Base-by-base conservation (phyloP, 2,888 invertebrate genomes). In the Eristalis intricaria region DNA sequence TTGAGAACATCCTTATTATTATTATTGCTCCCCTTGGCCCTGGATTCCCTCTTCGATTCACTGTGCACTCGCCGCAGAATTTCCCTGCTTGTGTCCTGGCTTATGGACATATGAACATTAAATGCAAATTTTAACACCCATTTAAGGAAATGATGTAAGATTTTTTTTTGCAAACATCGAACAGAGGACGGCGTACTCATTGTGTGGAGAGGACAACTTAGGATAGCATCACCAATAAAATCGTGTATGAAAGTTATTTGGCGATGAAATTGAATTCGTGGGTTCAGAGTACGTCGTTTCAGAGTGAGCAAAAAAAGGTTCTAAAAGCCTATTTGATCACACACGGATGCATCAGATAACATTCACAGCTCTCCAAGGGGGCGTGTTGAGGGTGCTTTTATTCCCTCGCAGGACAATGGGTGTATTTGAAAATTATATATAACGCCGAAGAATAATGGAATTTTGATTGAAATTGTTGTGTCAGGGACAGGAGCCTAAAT, bases 51-150 rank as follows among this genome's bases (percentile, higher is more conserved):
- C 29, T 79, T 19, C 50, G 50, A 50, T 50, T 50, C 50, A 3
- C 13, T 38, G 38, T 50, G 50, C 50, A 50, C 50, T 50, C 19
- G 19, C 19, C 19, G 19, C 50, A n/a, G 19, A 8, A 50, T 50
- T 19, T 19, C 64, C 58, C 60, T 70, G 58, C 23, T 66, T 58
- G 58, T 64, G 58, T 64, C 65, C 26, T 32, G 43, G 29, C 87
- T 80, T 75, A 84, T 84, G 87, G 76, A 87, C 83, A 87, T 71
- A 84, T 80, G 73, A 84, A 35, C 71, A 84, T 87, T 87, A 87
- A 87, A 87, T 87, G 87, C 87, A 87, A 87, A 87, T 87, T 87
- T 87, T 73, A 87, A 87, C 80, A 84, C 83, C 75, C 73, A 83
- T 76, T 79, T 84, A 76, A 84, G 76, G 65, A 32, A 10, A 79